Evolutionary conservation across 2,797 vertebrate species (phyloP), one percentile per base, ranked within the genome.

Genomic region (Rhinogobio ventralis): DNA sequence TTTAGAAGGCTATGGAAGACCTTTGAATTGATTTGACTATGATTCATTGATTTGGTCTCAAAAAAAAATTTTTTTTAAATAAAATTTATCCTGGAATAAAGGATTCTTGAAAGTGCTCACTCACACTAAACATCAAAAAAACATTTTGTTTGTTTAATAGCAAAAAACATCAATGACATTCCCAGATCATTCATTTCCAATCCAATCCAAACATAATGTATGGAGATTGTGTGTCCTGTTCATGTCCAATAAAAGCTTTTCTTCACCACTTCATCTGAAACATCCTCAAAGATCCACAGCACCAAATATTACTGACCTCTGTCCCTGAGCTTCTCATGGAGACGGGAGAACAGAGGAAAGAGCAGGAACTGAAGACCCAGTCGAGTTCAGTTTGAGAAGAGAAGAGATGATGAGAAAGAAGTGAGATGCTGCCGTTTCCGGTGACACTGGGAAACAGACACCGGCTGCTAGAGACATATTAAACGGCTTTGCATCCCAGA

Each of bases 91-190:
- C n/a, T 23, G 13, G 39, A 45, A 42, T 25, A 71, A 71, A 45
- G 68, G 39, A 45, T 77, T 39, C 14, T 19, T 25, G n/a, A 33
- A 64, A 33, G 36, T 7, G 10, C 46, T 69, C 87, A 86, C 91
- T 45, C 68, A 25, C 68, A 91, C 91, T 90, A 92, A 91, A 88
- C 91, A 93, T 93, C 91, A 93, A 94, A 93, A 94, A 90, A 93
- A 91, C 92, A 94, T 93, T 91, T 93, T 92, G 90, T 91, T 91
- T 92, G 92, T 92, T 94, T 92, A 93, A 94, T 94, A 92, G 87
- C 88, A 89, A 76, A 90, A 67, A 91, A 92, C 90, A 85, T 94
- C 92, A 84, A 94, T 94, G 87, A 81, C 92, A 93, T 95, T 92
- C 93, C 91, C 90, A 88, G 88, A 93, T 93, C 94, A 93, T 94